Evolutionary conservation across 1,140 invertebrate species (phyloP), one percentile per base, ranked within the genome.

Genomic region (Camponotus floridanus): DNA sequence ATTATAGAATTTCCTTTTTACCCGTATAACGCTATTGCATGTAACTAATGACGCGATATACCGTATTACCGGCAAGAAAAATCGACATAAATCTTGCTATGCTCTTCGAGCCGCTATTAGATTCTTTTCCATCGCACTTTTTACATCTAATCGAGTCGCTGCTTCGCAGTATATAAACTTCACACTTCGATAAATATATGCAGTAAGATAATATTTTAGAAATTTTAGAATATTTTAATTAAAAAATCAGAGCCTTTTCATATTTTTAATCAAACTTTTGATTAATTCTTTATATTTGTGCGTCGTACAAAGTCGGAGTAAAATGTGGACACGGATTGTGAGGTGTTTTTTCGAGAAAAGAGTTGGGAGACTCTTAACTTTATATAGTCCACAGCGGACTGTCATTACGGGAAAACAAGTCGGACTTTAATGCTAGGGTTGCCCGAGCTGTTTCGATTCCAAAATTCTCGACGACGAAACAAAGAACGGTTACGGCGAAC

Each of bases 371-470:
- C 26, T 65, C 26, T 71, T 71, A 59, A 26, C 51, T 51, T 78
- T 9, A 15, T 18, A 48, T 11, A 48, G 3, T 55, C 13, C 39
- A 18, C 57, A 62, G 48, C 45, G 59, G 79, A 89, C 91, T 92
- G 86, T 92, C 88, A 92, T 92, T 92, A 92, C 86, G 76, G 79
- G 86, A 88, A 92, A 92, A 91, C 85, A 88, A 92, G 86, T 89
- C 79, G 36, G 70, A 45, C 85, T 87, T 86, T 92, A 92, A 92
- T 92, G 61, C 74, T 88, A 91, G 91, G 88, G 90, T 91, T 39
- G 83, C 65, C n/a, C 67, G n/a, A 81, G 61, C 67, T 84, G 83
- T 65, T 85, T 55, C 85, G 73, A 90, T 91, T 86, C 83, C 81
- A 76, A 92, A 91, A 91, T 87, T 87, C 83, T 45, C 86, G 31